Evolutionary conservation across 2,113 vertebrate genomes (phyloP).

Genomic region (Falcunculus frontatus): DNA sequence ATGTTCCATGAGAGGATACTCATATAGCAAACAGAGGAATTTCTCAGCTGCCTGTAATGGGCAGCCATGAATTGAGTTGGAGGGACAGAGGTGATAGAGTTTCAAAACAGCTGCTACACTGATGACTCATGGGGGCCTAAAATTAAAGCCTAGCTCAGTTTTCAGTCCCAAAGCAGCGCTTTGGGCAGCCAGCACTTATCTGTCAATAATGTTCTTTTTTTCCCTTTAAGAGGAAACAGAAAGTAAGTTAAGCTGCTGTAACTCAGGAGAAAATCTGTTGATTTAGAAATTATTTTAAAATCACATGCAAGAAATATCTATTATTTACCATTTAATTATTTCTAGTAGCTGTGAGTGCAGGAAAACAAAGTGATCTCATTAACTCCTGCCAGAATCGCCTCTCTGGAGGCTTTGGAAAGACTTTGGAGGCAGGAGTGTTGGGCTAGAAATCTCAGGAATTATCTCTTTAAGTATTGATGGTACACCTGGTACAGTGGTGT

Average conservation of each 20-base stretch:
- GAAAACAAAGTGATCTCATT: not conserved
- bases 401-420: not conserved
- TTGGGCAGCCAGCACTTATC: not conserved
- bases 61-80: not conserved
- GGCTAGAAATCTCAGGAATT: not conserved
- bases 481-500: not conserved
- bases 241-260: not conserved
- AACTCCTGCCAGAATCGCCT: not conserved
- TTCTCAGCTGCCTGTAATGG: conserved; percentile 33
- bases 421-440: not conserved
- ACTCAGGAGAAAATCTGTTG: not conserved
- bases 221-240: not conserved
- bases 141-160: conserved; percentile 39
- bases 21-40: not conserved
- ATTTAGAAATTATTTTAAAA: not conserved
- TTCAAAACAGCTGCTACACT: conserved; percentile 52
- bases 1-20: not conserved
- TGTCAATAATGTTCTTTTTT: not conserved
- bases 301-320: not conserved
- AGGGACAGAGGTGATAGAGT: conserved; percentile 3
- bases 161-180: not conserved
- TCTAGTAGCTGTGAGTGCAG: not conserved
- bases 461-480: not conserved
- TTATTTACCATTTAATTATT: not conserved
- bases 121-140: not conserved